These are phyloP conservation scores for Meghimatium bilineatum DNA, from an alignment of 2,888 invertebrate species.

Conservation along the genomic window DNA sequence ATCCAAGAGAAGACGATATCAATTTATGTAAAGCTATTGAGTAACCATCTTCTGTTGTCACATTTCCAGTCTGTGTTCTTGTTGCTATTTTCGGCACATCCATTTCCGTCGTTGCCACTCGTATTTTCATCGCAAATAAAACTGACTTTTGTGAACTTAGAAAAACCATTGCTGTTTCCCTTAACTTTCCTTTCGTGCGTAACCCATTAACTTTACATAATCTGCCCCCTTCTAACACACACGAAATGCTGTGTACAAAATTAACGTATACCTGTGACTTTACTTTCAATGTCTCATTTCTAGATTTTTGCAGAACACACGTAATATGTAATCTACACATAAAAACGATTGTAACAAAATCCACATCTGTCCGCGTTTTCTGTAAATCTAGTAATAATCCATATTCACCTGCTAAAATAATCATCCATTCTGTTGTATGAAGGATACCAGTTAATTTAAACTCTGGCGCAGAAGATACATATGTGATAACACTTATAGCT, in stretches of 20 bases:
- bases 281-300: not conserved
- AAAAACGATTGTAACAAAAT: constrained; percentile 12
- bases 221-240: too few species aligned
- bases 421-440: constrained; percentile 21
- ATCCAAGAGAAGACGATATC: not conserved
- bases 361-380: not conserved
- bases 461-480: not conserved
- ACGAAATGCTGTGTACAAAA: not conserved
- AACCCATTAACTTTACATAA: not conserved
- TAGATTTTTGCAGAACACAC: constrained; percentile 1
- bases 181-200: not conserved
- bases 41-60: not conserved
- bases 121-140: not conserved
- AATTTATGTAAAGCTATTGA: not conserved
- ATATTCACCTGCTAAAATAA: not conserved
- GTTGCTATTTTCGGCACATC: not conserved
- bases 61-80: not conserved
- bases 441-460: not conserved
- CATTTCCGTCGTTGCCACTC: not conserved
- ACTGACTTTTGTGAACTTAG: constrained; percentile 8
- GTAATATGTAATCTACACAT: not conserved
- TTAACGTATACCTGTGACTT: not conserved
- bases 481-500: not conserved
- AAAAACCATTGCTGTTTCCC: not conserved
- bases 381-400: not conserved